Conservation (phyloP, 2,113 vertebrate species). For the Tringa solitaria region DNA sequence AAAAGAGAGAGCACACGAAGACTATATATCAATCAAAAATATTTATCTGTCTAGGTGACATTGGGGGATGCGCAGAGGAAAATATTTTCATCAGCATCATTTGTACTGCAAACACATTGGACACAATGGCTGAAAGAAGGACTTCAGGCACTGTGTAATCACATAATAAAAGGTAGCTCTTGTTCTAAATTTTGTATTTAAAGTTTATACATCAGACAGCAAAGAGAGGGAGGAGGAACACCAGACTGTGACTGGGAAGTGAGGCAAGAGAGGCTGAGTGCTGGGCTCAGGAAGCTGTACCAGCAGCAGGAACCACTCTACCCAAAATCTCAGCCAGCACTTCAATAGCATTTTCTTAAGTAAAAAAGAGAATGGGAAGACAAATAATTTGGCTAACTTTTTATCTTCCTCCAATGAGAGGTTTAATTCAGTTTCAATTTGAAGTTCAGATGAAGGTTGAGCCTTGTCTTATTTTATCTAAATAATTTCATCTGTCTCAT, state of each 20-base stretch:
- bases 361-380: background rate
- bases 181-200: background rate
- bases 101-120: background rate
- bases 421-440: background rate
- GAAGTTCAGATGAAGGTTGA: slow-evolving; percentile 14
- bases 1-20: background rate
- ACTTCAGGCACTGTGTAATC: background rate
- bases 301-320: background rate
- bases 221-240: background rate
- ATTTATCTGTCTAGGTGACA: background rate
- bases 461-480: slow-evolving; percentile 18
- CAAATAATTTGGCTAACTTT: background rate
- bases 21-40: background rate
- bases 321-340: background rate
- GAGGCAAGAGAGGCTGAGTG: background rate
- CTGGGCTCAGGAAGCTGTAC: background rate
- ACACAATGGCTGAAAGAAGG: background rate
- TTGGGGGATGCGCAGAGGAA: background rate
- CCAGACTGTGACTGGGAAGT: background rate
- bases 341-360: background rate
- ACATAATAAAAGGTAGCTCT: background rate
- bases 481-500: slow-evolving; percentile 27
- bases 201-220: background rate
- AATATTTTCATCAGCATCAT: background rate
- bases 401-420: background rate